Evolutionary conservation across 2,113 vertebrate genomes (phyloP).

Genomic region (Corythaixoides concolor): DNA sequence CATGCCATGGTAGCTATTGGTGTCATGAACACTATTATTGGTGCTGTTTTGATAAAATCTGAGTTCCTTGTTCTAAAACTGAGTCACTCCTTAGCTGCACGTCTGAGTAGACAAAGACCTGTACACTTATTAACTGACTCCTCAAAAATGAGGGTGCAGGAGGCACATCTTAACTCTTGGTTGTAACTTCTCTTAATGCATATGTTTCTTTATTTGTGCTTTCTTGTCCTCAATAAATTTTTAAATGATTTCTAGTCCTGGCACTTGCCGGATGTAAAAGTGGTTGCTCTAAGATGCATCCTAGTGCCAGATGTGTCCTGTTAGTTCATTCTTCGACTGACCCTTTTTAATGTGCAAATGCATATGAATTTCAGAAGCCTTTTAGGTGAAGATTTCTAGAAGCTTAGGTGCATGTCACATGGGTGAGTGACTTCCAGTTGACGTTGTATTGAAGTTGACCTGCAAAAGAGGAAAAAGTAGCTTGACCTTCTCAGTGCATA

Average conservation of each 20-base stretch:
- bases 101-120: constrained; percentile 68
- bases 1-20: constrained; percentile 75
- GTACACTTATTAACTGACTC: constrained; percentile 72
- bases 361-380: constrained; percentile 59
- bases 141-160: constrained; percentile 33
- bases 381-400: constrained; percentile 70
- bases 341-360: neutral
- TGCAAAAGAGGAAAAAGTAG: constrained; percentile 58
- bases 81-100: constrained; percentile 67
- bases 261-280: constrained; percentile 25
- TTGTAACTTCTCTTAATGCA: constrained; percentile 10
- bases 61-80: constrained; percentile 59
- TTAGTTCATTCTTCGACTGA: constrained; percentile 9
- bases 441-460: constrained; percentile 62
- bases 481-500: neutral
- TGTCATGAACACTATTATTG: constrained; percentile 63
- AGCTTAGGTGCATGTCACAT: constrained; percentile 74
- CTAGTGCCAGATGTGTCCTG: neutral
- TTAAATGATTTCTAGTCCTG: constrained; percentile 13
- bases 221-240: constrained; percentile 49
- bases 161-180: constrained; percentile 13
- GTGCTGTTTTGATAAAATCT: constrained; percentile 70
- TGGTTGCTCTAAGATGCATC: constrained; percentile 30
- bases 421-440: constrained; percentile 42
- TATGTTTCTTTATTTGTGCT: constrained; percentile 8